Evolutionary conservation across 2,797 vertebrate species (phyloP), one percentile per base, ranked within the genome.

Genomic region (Percopsis omiscomaycus): DNA sequence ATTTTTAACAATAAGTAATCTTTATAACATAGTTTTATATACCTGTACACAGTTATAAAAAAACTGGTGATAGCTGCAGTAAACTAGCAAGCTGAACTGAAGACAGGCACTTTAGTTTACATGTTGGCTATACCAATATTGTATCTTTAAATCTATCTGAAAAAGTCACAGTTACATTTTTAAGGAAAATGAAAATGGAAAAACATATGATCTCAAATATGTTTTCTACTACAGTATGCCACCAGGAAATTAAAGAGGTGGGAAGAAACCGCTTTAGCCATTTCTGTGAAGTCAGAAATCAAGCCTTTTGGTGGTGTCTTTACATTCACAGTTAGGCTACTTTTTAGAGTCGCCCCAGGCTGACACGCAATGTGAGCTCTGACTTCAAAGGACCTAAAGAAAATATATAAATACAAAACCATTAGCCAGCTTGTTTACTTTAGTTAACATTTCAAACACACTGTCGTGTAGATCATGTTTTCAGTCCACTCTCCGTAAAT

Each of bases 321-420:
- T 88, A 85, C 74, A 84, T 84, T 84, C 73, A 71, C 80, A 75
- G 79, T 77, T 64, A 58, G 74, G 66, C 64, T 72, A 61, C 61
- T 80, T 79, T 85, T 59, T 59, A 77, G 68, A 67, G 72, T 72
- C 70, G 77, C 83, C 77, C 68, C 52, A 66, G 75, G 73, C 77
- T 67, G 72, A 83, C 82, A 82, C 74, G 79, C 83, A 83, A 82
- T 45, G 27, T 56, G 68, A 71, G 80, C 74, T 75, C 66, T 44
- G 69, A 89, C 89, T 89, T 92, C 90, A 92, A 92, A 92, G 87
- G 56, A 60, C 74, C 69, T 74, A 89, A 91, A 86, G 88, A 90
- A 92, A 91, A 92, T 88, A 90, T 84, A 90, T 90, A 92, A 91
- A 91, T 90, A 88, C 83, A 85, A 90, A 91, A 85, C 86, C 87